Base-by-base conservation (phyloP, 2,888 invertebrate species). In the Mythimna pallens region DNA sequence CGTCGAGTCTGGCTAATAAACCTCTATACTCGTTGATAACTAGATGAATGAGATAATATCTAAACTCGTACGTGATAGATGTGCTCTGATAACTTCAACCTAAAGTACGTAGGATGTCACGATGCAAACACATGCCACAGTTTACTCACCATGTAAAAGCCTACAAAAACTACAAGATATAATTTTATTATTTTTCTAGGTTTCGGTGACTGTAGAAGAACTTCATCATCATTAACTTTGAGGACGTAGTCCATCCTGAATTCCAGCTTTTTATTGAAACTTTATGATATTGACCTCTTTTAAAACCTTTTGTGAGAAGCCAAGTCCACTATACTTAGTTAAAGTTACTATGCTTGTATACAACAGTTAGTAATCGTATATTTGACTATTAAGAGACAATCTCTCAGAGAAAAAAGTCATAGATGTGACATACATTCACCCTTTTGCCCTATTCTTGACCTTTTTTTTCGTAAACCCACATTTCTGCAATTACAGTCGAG, bases 21-120 rank as follows among this genome's bases (percentile, higher is more conserved):
- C 70, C 14, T 73, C 54, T 54, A 65, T 14, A 64, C 20, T n/a
- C 54, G 12, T 63, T 65, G 66, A 73, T 69, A 78, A 67, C 65
- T 57, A 66, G 66, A 82, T 63, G 61, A 52, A 67, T 58, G 65
- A 55, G 70, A 62, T 64, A 65, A 65, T 76, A 47, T 30, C 30
- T 30, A 30, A 2, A 30, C 30, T 30, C 30, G 3, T 57, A 40
- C 54, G 63, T 64, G 70, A 82, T 74, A 74, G 65, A 67, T 65
- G 59, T 72, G 66, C 69, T 71, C 76, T 76, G 58, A 85, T 72
- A 79, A 77, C 50, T 65, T 58, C 40, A 36, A 52, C 25, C 52
- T 34, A 34, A 36, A 55, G 30, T 55, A 71, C 22, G 7, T 61
- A 57, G 8, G 22, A 30, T n/a, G 34, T 58, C 72, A 80, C 61